Evolutionary conservation across 2,797 vertebrate genomes (phyloP).

Genomic region (Megaceryle alcyon): DNA sequence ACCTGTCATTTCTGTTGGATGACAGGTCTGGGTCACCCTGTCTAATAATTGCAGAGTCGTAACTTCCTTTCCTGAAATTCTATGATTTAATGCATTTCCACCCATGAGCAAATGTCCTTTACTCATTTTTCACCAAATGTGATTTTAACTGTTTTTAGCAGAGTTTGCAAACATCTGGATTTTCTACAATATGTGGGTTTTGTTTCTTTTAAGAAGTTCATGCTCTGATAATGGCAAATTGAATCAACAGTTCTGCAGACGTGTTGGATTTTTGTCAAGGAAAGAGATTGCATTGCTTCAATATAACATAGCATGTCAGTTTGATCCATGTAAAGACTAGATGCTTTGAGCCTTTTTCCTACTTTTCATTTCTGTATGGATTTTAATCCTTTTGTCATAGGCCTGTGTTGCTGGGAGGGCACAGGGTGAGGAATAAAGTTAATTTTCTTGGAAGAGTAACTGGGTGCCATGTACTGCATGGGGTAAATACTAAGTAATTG

Average conservation of each 20-base stretch:
- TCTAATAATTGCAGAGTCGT: background rate
- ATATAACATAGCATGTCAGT: rapidly evolving
- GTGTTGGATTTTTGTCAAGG: background rate
- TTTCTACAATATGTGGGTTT: background rate
- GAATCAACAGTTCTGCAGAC: background rate
- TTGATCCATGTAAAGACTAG: background rate
- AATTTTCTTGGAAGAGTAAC: background rate
- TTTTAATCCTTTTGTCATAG: background rate
- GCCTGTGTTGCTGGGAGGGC: background rate
- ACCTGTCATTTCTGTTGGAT: rapidly evolving
- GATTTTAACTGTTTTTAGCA: background rate
- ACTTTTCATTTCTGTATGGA: background rate
- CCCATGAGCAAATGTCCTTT: background rate
- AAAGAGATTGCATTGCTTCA: background rate
- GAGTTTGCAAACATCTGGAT: background rate
- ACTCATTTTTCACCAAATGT: background rate
- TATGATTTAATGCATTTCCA: background rate
- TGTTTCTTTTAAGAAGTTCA: background rate
- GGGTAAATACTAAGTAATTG: background rate
- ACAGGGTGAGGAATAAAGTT: background rate
- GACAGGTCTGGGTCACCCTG: background rate
- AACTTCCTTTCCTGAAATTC: background rate
- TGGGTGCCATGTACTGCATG: background rate
- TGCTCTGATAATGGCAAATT: background rate
- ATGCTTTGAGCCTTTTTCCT: background rate